These are phyloP conservation scores for Orthosia incerta DNA, from an alignment of 2,888 invertebrate genomes.

Conservation along the genomic window DNA sequence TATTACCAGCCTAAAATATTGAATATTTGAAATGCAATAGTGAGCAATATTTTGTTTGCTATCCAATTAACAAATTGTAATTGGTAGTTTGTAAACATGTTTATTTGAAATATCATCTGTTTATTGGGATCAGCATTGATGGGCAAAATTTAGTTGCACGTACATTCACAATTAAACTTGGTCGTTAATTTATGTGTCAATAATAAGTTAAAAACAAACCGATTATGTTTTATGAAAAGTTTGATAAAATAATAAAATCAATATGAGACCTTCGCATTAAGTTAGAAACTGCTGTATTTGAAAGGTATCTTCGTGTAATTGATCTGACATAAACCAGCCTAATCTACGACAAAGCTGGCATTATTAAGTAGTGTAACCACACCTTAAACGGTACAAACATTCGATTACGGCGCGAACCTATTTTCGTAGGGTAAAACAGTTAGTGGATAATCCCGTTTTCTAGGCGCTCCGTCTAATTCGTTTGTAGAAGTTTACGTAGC, in stretches of 20 bases:
- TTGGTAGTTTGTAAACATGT: constrained; percentile 24
- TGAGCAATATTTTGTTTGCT: constrained; percentile 25
- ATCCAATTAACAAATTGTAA: constrained; percentile 33
- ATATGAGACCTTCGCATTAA: neutral
- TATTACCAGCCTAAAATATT: constrained; percentile 4
- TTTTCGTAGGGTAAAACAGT: constrained; percentile 75
- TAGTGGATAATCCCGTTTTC: constrained; percentile 79
- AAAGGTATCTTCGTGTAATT: neutral
- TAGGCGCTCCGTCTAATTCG: constrained; percentile 80
- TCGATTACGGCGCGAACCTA: constrained; percentile 66
- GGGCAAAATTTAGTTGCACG: neutral
- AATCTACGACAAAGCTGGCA: constrained; percentile 33
- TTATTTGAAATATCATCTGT: constrained; percentile 30
- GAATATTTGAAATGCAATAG: constrained; percentile 30
- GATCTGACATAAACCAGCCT: neutral
- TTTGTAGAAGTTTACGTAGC: constrained; percentile 78
- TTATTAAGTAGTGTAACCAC: constrained; percentile 50
- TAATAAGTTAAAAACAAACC: neutral
- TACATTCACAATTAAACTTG: constrained; percentile 14
- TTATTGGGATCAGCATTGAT: constrained; percentile 18
- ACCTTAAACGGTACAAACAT: constrained; percentile 56
- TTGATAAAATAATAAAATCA: neutral
- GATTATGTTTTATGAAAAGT: neutral
- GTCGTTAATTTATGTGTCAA: neutral
- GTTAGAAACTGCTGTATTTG: neutral